Evolutionary conservation across 2,113 vertebrate genomes (phyloP), one percentile per base, ranked within the genome.

Genomic region (Laticauda laticaudata): DNA sequence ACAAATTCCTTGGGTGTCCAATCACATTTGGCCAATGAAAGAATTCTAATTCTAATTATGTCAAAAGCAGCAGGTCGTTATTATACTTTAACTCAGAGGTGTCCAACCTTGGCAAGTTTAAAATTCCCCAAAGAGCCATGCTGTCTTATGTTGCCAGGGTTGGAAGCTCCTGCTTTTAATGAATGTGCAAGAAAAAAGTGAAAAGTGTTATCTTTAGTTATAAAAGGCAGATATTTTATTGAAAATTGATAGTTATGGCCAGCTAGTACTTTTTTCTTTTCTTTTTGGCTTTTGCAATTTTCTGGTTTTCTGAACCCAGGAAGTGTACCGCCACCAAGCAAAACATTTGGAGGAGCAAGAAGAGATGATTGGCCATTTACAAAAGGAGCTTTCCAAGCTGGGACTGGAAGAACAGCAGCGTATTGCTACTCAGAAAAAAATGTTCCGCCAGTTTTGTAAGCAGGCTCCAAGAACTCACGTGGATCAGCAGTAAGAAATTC

Each of bases 401-500:
- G 95, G 96, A 91, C 95, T 94, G 88, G 98, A 98, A 91, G 98
- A 99, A 75, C 98, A 98, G 91, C 95, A 75, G 5, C 97, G 97
- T 0, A 15, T 97, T n/a, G 90, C 96, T 81, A 94, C 95, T 81
- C 98, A 98, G 93, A 98, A 96, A 86, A 98, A 96, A 94, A 96
- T 97, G 9, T 98, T 98, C 91, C 97, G 97, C 75, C 96, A 89
- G 89, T 97, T 99, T 96, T 98, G 97, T 94, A 97, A 93, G 92
- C 97, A 95, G 94, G 96, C 97, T 3, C 96, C 97, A 87, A 96
- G 96, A 91, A 97, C 96, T 57, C 48, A 96, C 5, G 91, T 97
- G 56, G 98, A 99, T 95, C 98, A 97, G 95, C 97, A 96, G 99
- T 99, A 96, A 98, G 98, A 0, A 4, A 9, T n/a, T 93, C 81